phyloP scores from a whole-genome alignment of 2,797 vertebrate species.

The Phylloscopus collybita region DNA sequence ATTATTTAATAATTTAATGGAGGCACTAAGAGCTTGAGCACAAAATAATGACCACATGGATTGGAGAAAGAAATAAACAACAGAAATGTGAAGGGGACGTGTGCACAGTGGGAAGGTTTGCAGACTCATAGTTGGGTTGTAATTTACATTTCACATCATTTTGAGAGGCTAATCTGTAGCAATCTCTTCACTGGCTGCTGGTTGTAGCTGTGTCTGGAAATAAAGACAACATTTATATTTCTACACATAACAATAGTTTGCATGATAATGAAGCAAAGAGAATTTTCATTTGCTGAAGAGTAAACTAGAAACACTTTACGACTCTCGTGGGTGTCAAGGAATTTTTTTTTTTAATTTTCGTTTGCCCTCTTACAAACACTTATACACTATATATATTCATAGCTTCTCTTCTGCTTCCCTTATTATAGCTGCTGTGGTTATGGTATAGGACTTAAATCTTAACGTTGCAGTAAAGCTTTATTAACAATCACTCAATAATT shows the following conservation, averaged over 20 bases:
- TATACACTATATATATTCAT: not conserved
- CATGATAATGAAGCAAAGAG: not conserved
- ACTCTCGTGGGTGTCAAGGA: not conserved
- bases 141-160: not conserved
- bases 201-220: not conserved
- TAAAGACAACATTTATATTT: not conserved
- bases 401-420: not conserved
- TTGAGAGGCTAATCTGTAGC: not conserved
- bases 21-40: not conserved
- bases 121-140: not conserved
- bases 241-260: not conserved
- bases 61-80: not conserved
- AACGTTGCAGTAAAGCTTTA: not conserved
- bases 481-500: not conserved
- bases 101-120: not conserved
- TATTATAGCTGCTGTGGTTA: not conserved
- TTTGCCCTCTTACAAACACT: not conserved
- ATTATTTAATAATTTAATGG: not conserved
- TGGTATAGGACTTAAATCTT: not conserved
- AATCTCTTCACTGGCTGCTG: not conserved
- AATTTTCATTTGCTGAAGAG: not conserved
- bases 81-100: not conserved
- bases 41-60: not conserved
- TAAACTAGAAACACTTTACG: not conserved
- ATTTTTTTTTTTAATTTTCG: not conserved